phyloP scores from a whole-genome alignment of 2,888 invertebrate species.

The Eristalis tenax region DNA sequence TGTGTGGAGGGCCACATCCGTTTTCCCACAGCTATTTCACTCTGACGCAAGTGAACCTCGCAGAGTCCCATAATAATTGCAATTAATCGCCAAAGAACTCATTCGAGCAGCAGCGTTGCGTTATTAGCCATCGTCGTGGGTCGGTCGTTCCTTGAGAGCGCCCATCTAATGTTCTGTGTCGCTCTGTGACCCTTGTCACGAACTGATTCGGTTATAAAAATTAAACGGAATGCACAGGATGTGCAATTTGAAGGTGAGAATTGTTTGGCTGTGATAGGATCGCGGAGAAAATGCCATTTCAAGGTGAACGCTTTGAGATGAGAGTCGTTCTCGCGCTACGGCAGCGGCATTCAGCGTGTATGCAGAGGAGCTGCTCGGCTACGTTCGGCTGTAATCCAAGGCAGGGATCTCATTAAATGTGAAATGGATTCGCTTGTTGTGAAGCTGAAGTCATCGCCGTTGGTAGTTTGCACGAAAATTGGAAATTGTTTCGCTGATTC shows the following conservation, averaged over 20 bases:
- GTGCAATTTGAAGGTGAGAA: constrained; percentile 69
- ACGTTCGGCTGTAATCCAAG: constrained; percentile 38
- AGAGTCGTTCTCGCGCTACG: constrained; percentile 1
- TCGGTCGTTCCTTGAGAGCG: background rate
- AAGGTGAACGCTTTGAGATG: constrained; percentile 2
- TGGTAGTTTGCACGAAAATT: constrained; percentile 65
- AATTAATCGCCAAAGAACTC: constrained; percentile 57
- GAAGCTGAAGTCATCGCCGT: constrained; percentile 48
- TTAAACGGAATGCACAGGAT: constrained; percentile 68
- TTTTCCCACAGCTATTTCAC: constrained; percentile 14
- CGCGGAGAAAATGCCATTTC: constrained; percentile 57
- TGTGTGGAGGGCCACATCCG: constrained; percentile 10
- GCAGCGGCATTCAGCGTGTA: background rate
- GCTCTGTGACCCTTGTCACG: constrained; percentile 56
- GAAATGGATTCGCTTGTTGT: constrained; percentile 55
- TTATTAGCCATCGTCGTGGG: constrained; percentile 39
- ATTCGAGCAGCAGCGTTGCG: constrained; percentile 24
- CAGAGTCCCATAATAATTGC: constrained; percentile 40
- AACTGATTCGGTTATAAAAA: constrained; percentile 64
- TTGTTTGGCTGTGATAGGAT: constrained; percentile 62
- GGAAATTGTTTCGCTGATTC: constrained; percentile 58
- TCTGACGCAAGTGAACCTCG: background rate
- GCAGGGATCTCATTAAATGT: constrained; percentile 67
- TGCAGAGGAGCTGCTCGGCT: constrained; percentile 31
- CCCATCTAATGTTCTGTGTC: background rate